Percentiles rank a stretch among this genome's conserved stretches.
phyloP scores from a whole-genome alignment of 37 sponge, comb jelly and placozoan genomes.

The Aplysina aerophoba region DNA sequence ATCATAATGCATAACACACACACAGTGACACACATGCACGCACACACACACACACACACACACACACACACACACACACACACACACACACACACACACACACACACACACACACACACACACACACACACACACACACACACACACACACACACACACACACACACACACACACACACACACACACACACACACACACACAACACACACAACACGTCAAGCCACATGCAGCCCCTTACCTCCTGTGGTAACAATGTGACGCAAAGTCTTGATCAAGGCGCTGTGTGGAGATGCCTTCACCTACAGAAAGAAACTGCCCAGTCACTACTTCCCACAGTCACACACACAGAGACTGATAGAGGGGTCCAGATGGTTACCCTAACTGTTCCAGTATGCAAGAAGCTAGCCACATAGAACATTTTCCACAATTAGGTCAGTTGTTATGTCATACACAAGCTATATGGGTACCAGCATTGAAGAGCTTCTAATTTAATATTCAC shows the following conservation, averaged over 20 bases:
- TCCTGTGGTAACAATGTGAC: neutral
- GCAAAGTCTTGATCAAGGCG: neutral
- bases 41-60: neutral
- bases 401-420: neutral
- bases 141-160: conserved; percentile 5
- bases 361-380: no score
- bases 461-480: no score
- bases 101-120: conserved; percentile 25
- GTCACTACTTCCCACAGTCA: no score
- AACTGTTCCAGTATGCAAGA: no score
- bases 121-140: conserved; percentile 14
- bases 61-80: conserved; percentile 25
- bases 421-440: no score
- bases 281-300: neutral
- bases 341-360: no score
- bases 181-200: conserved; percentile 28
- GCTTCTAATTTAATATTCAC: no score
- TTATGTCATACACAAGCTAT: no score
- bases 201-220: conserved; percentile 22
- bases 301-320: neutral
- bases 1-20: no score
- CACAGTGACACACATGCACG: no score
- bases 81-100: conserved; percentile 9
- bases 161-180: conserved; percentile 22
- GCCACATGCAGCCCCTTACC: neutral